Percentiles rank a stretch among this genome's conserved stretches.
phyloP scores from a whole-genome alignment of 1,140 invertebrate genomes.

The Telenomus remus region DNA sequence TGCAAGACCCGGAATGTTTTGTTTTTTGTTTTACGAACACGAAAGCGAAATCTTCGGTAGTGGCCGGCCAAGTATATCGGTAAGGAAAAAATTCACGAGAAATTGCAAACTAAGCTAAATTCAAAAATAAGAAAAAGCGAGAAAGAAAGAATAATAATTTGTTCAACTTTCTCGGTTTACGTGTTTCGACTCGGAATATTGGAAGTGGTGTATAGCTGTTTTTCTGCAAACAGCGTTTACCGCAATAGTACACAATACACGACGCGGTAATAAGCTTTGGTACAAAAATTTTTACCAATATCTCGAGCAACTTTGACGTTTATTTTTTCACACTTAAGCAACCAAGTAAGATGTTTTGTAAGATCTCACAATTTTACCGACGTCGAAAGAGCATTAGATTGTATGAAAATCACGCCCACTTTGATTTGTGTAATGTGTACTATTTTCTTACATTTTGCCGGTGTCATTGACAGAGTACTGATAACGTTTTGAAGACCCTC shows the following conservation, averaged over 20 bases:
- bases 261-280: conserved; percentile 41
- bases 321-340: conserved; percentile 12
- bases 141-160: conserved; percentile 56
- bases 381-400: no score
- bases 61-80: conserved; percentile 21
- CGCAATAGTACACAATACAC: conserved; percentile 17
- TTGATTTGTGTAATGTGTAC: no score
- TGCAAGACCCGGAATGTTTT: conserved; percentile 27
- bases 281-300: conserved; percentile 31
- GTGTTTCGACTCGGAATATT: conserved; percentile 60
- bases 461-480: no score
- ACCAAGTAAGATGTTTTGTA: not conserved
- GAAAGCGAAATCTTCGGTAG: conserved; percentile 32
- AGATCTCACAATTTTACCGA: no score
- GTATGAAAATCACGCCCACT: no score
- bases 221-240: conserved; percentile 57
- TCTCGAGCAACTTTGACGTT: conserved; percentile 7
- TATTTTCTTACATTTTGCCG: no score
- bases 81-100: not conserved
- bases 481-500: no score
- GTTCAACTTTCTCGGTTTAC: conserved; percentile 65
- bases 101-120: conserved; percentile 22
- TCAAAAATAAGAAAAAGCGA: conserved; percentile 22
- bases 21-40: conserved; percentile 42
- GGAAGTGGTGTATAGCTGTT: conserved; percentile 32